These are phyloP conservation scores for Amazona guildingii DNA, from an alignment of 2,113 vertebrate species.

Conservation along the genomic window DNA sequence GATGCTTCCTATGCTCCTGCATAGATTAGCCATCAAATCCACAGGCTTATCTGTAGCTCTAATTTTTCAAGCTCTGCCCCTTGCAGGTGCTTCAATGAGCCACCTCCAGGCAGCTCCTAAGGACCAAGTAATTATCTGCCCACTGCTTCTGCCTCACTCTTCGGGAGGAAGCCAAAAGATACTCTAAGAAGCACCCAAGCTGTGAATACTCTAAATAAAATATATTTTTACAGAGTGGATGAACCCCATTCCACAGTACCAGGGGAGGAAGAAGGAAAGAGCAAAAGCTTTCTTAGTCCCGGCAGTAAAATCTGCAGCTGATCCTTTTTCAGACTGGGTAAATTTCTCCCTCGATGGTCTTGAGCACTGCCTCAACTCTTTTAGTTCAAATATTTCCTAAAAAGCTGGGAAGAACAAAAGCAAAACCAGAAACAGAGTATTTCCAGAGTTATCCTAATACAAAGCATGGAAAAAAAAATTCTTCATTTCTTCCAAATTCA, in stretches of 20 bases:
- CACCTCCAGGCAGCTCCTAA: not conserved
- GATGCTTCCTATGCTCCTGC: not conserved
- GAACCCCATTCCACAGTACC: not conserved
- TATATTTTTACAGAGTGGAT: not conserved
- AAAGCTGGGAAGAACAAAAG: conserved; percentile 30
- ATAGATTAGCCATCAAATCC: not conserved
- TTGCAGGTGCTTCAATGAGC: not conserved
- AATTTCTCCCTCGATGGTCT: not conserved
- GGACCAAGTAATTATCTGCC: not conserved
- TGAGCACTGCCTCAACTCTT: not conserved
- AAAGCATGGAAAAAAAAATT: not conserved
- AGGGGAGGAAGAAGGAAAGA: not conserved
- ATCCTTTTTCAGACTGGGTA: not conserved
- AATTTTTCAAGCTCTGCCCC: not conserved
- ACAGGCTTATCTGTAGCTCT: not conserved
- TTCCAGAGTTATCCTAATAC: conserved; percentile 30
- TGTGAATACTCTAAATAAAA: not conserved
- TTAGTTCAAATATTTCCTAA: conserved; percentile 18
- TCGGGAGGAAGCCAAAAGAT: not conserved
- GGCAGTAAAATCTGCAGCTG: not conserved
- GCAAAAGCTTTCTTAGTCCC: not conserved
- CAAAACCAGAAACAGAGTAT: conserved; percentile 16
- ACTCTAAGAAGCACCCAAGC: not conserved
- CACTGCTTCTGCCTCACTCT: not conserved
- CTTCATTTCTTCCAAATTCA: not conserved